Conservation (phyloP, 2,797 vertebrate genomes). For the Darevskia nairensis region DNA sequence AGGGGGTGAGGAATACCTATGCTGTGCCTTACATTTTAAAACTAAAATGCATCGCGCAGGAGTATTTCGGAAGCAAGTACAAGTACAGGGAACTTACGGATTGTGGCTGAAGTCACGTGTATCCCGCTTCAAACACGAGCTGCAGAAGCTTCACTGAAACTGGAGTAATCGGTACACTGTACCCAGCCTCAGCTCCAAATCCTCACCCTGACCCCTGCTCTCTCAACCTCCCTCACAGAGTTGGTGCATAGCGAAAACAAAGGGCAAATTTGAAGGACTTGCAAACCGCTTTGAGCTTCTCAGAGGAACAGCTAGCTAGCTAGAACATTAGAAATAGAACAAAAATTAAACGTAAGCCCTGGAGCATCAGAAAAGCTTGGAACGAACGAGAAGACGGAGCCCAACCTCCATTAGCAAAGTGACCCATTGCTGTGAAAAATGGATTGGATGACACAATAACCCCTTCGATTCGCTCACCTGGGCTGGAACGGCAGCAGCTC, state of each 20-base stretch:
- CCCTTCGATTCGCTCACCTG: slow-evolving; percentile 53
- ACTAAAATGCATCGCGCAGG: neutral
- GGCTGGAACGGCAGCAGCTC: neutral
- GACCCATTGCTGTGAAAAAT: neutral
- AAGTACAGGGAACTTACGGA: neutral
- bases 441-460: neutral
- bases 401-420: too few species aligned
- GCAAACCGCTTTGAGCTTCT: neutral
- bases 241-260: neutral
- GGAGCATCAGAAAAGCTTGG: too few species aligned
- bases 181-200: neutral
- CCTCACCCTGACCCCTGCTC: neutral
- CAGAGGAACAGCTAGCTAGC: neutral
- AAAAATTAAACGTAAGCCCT: neutral
- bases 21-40: too few species aligned
- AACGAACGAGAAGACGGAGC: too few species aligned
- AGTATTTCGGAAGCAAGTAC: too few species aligned
- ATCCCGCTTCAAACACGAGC: neutral
- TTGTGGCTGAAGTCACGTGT: neutral
- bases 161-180: too few species aligned
- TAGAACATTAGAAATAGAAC: neutral
- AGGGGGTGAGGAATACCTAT: too few species aligned
- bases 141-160: neutral
- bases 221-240: neutral
- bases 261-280: neutral